Evolutionary conservation across 2,113 vertebrate species (phyloP).

Genomic region (Aix galericulata): DNA sequence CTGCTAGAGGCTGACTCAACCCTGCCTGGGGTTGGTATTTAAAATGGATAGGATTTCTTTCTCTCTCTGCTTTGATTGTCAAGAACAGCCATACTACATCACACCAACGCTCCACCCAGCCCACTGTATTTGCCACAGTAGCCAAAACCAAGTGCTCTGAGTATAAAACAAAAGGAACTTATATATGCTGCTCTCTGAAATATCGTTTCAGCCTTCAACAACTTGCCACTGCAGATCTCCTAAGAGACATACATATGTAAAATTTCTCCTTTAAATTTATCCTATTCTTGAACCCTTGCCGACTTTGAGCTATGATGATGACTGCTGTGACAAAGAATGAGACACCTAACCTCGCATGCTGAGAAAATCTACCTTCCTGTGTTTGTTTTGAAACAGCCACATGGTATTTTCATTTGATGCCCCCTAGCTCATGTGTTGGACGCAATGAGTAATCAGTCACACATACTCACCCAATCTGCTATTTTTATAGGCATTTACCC

Average conservation of each 20-base stretch:
- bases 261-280: neutral
- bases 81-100: neutral
- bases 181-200: neutral
- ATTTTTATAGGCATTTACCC: neutral
- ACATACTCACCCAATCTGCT: neutral
- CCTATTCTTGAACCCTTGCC: neutral
- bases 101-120: neutral
- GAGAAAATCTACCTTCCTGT: neutral
- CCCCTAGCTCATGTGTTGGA: neutral
- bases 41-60: neutral
- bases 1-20: neutral
- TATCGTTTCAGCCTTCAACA: neutral
- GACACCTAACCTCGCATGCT: neutral
- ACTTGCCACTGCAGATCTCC: neutral
- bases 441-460: neutral
- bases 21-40: neutral
- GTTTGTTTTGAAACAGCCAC: neutral
- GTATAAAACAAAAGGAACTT: neutral
- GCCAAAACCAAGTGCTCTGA: neutral
- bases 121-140: neutral
- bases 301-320: neutral
- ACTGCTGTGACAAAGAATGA: neutral
- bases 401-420: neutral
- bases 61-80: neutral
- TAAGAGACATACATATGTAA: neutral